Evolutionary conservation across 2,113 vertebrate species (phyloP).

Genomic region (Enhydra lutris): DNA sequence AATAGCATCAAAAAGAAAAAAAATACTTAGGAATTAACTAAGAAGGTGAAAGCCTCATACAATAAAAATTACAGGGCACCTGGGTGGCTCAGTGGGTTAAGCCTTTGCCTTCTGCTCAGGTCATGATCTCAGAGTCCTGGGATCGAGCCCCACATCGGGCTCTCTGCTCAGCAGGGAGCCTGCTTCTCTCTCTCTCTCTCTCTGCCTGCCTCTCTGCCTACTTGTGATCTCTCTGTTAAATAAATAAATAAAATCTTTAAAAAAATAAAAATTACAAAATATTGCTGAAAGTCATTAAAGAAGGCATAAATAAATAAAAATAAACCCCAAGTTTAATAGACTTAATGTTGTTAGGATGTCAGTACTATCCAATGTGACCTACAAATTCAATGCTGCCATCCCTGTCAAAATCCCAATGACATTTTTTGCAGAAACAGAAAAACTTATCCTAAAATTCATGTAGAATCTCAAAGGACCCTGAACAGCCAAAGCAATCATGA

Average conservation of each 20-base stretch:
- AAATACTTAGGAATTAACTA: neutral
- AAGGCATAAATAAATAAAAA: neutral
- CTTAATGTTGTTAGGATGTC: neutral
- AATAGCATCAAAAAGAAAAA: neutral
- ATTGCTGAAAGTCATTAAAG: neutral
- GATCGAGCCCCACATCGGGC: no score
- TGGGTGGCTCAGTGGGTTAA: no score
- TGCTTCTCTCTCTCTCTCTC: no score
- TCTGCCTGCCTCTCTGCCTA: no score
- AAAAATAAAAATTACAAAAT: neutral
- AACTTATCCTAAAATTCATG: neutral
- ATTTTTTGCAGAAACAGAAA: neutral
- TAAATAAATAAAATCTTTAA: neutral
- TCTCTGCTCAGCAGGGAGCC: no score
- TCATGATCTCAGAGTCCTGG: no score
- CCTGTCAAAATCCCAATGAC: neutral
- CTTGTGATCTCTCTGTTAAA: no score
- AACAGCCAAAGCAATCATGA: neutral
- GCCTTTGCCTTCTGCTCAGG: no score
- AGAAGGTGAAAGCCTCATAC: neutral
- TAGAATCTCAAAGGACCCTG: neutral
- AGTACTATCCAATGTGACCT: neutral
- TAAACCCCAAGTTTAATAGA: neutral
- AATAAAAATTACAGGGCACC: neutral
- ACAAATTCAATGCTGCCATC: neutral